These are phyloP conservation scores for Panagrolaimus sp. DNA, from an alignment of 1,140 invertebrate species.

Conservation along the genomic window DNA sequence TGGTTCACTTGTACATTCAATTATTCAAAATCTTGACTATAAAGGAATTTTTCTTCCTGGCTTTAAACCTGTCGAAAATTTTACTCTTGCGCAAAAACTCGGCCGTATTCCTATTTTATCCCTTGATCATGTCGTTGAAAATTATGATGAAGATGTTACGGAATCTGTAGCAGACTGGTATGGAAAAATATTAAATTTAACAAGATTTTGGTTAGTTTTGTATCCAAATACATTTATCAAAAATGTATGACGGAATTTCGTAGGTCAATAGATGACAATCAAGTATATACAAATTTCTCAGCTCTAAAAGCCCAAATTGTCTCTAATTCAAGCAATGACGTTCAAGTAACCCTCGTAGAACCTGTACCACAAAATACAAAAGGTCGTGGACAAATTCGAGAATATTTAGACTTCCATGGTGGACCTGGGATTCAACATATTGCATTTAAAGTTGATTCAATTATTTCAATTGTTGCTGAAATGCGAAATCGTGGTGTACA, in stretches of 20 bases:
- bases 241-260: no score
- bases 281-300: conserved; percentile 72
- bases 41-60: conserved; percentile 77
- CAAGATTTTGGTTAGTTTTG: conserved; percentile 76
- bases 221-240: no score
- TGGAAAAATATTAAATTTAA: conserved; percentile 81
- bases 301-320: conserved; percentile 89
- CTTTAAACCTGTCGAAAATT: conserved; percentile 32
- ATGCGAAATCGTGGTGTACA: conserved; percentile 75
- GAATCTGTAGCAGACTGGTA: conserved; percentile 83
- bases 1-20: conserved; percentile 88
- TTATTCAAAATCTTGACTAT: conserved; percentile 77
- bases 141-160: conserved; percentile 85
- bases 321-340: conserved; percentile 56
- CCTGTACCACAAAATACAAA: conserved; percentile 24
- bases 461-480: conserved; percentile 74
- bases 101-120: conserved; percentile 31
- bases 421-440: conserved; percentile 97
- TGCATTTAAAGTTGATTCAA: conserved; percentile 83
- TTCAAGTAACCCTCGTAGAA: conserved; percentile 36
- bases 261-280: conserved; percentile 84
- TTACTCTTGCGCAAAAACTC: conserved; percentile 44
- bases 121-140: conserved; percentile 92
- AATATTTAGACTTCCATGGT: conserved; percentile 96
- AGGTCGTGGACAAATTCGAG: conserved; percentile 62